Evolutionary conservation across 1,140 invertebrate genomes (phyloP).

Genomic region (Leptinotarsa defecta): DNA sequence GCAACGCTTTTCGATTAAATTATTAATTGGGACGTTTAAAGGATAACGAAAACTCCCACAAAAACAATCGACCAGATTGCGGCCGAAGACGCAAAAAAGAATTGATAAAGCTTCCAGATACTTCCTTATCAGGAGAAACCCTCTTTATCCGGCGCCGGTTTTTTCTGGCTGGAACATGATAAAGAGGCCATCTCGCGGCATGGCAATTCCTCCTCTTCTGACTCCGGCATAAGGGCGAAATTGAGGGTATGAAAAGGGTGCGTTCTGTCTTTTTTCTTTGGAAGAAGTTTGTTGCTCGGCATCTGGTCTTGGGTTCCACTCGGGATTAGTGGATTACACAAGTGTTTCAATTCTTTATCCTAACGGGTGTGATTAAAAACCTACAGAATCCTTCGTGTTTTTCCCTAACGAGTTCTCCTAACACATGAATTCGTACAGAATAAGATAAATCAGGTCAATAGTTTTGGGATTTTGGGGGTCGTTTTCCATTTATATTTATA

Average conservation of each 20-base stretch:
- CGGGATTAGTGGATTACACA: conserved; percentile 21
- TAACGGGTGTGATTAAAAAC: conserved; percentile 11
- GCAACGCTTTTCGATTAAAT: conserved; percentile 23
- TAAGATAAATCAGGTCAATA: too few species aligned
- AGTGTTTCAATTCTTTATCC: conserved; percentile 21
- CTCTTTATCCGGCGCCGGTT: background rate
- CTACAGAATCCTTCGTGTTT: conserved; percentile 11
- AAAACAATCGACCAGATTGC: conserved; percentile 15
- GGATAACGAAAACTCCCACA: conserved; percentile 11
- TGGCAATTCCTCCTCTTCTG: background rate
- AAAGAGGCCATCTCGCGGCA: background rate
- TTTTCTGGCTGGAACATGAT: background rate
- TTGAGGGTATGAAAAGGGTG: background rate
- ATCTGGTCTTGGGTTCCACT: conserved; percentile 11
- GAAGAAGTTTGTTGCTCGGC: background rate
- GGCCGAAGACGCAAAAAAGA: conserved; percentile 1
- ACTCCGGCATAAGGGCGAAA: background rate
- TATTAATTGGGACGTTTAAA: conserved; percentile 19
- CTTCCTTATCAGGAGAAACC: background rate
- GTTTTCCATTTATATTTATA: too few species aligned
- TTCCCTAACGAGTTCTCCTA: conserved; percentile 5
- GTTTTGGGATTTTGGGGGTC: too few species aligned
- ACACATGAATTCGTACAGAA: too few species aligned
- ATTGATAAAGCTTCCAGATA: conserved; percentile 8
- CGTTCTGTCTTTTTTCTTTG: background rate